A percentile compares a stretch with the other conserved stretches of the same genome.
Conservation (phyloP, 2,888 invertebrate species). For the Habrosyne pyritoides region DNA sequence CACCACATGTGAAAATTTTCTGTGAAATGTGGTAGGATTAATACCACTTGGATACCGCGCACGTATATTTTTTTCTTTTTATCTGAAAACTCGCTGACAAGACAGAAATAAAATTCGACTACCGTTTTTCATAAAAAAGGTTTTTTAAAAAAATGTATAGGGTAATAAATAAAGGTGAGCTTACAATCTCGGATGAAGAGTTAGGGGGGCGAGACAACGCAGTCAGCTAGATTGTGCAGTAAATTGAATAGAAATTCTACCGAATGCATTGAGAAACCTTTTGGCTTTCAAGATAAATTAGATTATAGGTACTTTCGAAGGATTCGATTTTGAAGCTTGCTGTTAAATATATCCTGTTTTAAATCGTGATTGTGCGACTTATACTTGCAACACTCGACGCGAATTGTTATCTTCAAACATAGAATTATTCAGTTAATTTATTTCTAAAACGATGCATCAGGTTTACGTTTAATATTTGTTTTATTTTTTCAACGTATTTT, state of each 20-base stretch:
- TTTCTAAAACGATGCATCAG: too few species aligned
- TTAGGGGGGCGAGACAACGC: background rate
- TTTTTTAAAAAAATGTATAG: background rate
- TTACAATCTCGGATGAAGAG: slow-evolving; percentile 5
- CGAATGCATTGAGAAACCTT: background rate
- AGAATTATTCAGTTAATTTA: too few species aligned
- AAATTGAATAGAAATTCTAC: slow-evolving; percentile 1
- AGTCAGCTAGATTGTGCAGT: background rate
- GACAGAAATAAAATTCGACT: background rate
- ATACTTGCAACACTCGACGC: background rate
- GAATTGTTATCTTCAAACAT: too few species aligned
- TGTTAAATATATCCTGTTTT: background rate
- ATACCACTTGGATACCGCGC: too few species aligned
- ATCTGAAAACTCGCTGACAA: too few species aligned
- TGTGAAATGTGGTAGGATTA: too few species aligned
- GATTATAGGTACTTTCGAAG: background rate
- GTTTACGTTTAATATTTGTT: too few species aligned
- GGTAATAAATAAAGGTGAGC: slow-evolving; percentile 4
- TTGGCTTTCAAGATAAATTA: background rate
- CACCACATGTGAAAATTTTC: too few species aligned
- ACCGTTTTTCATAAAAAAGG: background rate
- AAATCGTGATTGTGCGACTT: background rate
- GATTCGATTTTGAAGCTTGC: background rate
- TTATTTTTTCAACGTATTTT: too few species aligned
- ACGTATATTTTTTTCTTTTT: too few species aligned